Evolutionary conservation across 2,113 vertebrate species (phyloP).

Genomic region (Nannospalax galili): DNA sequence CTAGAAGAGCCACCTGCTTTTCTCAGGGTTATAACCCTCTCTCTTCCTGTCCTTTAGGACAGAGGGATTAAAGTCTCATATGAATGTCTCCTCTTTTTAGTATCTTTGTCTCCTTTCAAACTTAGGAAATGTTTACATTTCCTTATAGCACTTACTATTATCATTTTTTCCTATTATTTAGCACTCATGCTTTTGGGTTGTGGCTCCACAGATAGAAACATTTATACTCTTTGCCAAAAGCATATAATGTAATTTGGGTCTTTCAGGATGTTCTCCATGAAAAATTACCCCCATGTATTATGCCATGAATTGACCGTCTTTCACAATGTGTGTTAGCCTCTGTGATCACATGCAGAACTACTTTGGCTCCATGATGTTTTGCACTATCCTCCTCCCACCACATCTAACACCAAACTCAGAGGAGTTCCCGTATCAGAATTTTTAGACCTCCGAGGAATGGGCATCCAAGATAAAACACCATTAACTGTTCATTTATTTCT

Average conservation of each 20-base stretch:
- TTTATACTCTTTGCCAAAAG: not conserved
- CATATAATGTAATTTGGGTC: not conserved
- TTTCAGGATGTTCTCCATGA: not conserved
- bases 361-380: not conserved
- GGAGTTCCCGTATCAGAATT: not conserved
- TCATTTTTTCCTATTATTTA: conserved; percentile 29
- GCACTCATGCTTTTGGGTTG: not conserved
- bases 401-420: not conserved
- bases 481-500: not conserved
- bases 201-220: not conserved
- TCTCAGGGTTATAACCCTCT: not conserved
- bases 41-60: not conserved
- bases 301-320: not conserved
- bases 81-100: conserved; percentile 14
- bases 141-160: not conserved
- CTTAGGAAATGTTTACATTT: not conserved
- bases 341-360: not conserved
- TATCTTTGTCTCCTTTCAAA: not conserved
- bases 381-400: not conserved
- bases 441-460: not conserved
- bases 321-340: not conserved
- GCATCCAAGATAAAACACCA: not conserved
- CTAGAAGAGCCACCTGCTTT: not conserved
- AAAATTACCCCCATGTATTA: not conserved
- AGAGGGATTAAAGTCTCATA: not conserved